Base-by-base conservation (phyloP, 2,888 invertebrate genomes). In the Mimumesa dahlbomi region DNA sequence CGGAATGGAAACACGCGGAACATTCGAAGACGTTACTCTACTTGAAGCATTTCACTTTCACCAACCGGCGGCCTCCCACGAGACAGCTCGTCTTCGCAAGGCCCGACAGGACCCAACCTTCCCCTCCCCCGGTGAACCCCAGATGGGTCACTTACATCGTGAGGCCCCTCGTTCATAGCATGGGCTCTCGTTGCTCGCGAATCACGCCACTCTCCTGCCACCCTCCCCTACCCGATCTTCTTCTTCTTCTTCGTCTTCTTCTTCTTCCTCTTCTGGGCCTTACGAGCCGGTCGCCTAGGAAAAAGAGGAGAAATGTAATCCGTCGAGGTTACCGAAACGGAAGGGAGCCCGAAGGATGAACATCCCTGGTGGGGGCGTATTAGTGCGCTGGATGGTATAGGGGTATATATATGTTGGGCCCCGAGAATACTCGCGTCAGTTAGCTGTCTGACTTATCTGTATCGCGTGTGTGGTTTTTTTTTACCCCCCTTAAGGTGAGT, bases 21-120 rank as follows among this genome's bases (percentile, higher is more conserved):
- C 25, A 64, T 54, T 59, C 64, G 80, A 83, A 85, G 85, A 87
- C 83, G 85, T 85, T 86, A 87, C 86, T 87, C 87, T 82, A 87
- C 84, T 86, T 87, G 85, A 83, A 81, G 78, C 82, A 83, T 87
- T 86, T 87, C 82, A 87, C 87, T 86, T 87, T 87, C 87, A 86
- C 87, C 85, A 82, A 82, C 81, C 82, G 45, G 79, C 75, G 73
- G 80, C 84, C 84, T 85, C 85, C 85, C 85, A 84, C 84, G 79
- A 84, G 79, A 48, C 38, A 29, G 62, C 76, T 77, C 83, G 82
- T 83, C 84, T 82, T 80, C 77, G 74, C 34, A 3, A 34, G 3
- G 34, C 34, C n/a, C n/a, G 34, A 34, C 34, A 34, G n/a, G 34
- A 34, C n/a, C n/a, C 9, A 34, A 4, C n/a, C 34, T 11, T 43